phyloP scores from a whole-genome alignment of 2,797 vertebrate species.

The Babyrousa celebensis region DNA sequence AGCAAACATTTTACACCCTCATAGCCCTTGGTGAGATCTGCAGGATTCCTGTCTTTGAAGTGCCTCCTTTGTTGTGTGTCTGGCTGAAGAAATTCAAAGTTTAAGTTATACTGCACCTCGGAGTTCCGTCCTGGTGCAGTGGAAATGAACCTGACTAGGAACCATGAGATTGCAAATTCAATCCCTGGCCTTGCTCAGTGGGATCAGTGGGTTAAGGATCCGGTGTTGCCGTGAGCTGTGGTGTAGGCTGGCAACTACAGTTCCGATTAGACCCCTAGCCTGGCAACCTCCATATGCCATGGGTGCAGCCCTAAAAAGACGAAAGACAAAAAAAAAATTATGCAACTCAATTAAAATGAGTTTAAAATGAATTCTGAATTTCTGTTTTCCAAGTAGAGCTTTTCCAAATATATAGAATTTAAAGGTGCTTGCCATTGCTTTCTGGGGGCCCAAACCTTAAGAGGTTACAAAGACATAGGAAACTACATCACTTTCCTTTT shows the following conservation, averaged over 20 bases:
- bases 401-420: neutral
- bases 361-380: neutral
- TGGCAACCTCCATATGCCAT: no score
- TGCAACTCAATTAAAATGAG: conserved; percentile 23
- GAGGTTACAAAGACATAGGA: neutral
- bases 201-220: no score
- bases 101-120: neutral
- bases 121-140: no score
- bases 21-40: neutral
- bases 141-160: no score
- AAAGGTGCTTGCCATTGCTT: neutral
- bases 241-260: no score
- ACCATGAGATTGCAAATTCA: no score
- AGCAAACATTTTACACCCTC: neutral
- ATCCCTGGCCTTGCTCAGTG: no score
- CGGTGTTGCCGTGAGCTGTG: no score
- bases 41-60: neutral
- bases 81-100: neutral
- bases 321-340: no score
- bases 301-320: no score
- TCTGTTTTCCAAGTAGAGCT: neutral
- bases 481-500: neutral
- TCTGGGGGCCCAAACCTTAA: neutral
- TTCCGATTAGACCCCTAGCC: no score
- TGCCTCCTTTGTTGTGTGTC: neutral